phyloP scores from a whole-genome alignment of 2,888 invertebrate genomes.

The Rhagonycha lutea region DNA sequence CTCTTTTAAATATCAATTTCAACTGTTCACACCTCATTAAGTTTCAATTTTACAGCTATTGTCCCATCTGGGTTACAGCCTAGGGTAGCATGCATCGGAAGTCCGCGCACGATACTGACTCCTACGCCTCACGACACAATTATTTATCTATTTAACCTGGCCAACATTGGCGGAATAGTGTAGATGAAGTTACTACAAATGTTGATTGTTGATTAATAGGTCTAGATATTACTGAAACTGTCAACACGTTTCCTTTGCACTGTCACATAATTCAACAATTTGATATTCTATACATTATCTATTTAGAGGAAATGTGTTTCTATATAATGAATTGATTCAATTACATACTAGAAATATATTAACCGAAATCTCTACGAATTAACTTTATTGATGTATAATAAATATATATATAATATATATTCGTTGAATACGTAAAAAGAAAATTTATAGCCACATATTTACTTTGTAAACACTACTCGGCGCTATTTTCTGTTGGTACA shows the following conservation, averaged over 20 bases:
- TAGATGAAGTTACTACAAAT: conserved; percentile 24
- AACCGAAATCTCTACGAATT: conserved; percentile 17
- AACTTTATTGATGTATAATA: neutral
- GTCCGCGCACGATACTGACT: conserved; percentile 48
- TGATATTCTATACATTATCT: conserved; percentile 20
- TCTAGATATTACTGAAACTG: conserved; percentile 19
- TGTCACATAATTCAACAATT: conserved; percentile 25
- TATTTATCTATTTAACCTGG: conserved; percentile 30
- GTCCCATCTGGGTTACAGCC: conserved; percentile 57
- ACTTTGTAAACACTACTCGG: conserved; percentile 23
- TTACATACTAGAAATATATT: conserved; percentile 12
- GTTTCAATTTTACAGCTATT: conserved; percentile 59
- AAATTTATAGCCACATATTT: conserved; percentile 27
- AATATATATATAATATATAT: conserved; percentile 7
- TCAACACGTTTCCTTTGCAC: conserved; percentile 16
- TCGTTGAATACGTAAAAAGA: conserved; percentile 21
- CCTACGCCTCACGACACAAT: conserved; percentile 33
- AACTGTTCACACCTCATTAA: conserved; percentile 58
- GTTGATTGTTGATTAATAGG: conserved; percentile 22
- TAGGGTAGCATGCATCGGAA: conserved; percentile 54
- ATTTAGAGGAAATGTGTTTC: conserved; percentile 10
- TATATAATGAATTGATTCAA: conserved; percentile 6
- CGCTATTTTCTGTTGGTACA: conserved; percentile 22
- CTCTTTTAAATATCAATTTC: conserved; percentile 59
- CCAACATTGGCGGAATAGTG: conserved; percentile 14